These are phyloP conservation scores for Eubucco bourcierii DNA, from an alignment of 2,113 vertebrate genomes.

Conservation along the genomic window DNA sequence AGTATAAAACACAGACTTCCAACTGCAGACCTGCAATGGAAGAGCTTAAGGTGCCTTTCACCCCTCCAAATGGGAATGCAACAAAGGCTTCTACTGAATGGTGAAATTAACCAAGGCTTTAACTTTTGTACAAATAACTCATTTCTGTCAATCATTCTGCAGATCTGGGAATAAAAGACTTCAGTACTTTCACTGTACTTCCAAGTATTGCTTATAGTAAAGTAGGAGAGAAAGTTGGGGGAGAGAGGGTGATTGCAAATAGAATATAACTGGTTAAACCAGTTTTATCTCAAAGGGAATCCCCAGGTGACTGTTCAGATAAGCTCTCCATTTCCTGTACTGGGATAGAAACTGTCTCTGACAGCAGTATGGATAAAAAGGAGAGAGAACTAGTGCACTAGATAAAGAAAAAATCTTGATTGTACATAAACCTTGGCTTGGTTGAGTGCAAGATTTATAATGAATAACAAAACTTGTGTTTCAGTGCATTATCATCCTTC, in stretches of 20 bases:
- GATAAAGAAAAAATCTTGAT: neutral
- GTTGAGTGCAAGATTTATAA: neutral
- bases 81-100: neutral
- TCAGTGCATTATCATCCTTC: neutral
- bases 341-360: neutral
- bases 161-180: neutral
- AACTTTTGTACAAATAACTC: neutral
- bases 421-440: neutral
- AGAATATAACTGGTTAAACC: neutral
- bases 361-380: neutral
- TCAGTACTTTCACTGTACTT: neutral
- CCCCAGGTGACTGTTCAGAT: neutral
- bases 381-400: neutral
- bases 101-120: neutral
- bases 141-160: neutral
- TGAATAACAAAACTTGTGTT: neutral
- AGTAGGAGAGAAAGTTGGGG: neutral
- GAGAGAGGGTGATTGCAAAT: neutral
- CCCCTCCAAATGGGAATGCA: neutral
- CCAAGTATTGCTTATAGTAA: neutral
- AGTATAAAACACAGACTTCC: neutral
- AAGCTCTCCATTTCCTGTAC: neutral
- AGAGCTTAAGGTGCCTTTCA: neutral
- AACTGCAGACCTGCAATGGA: neutral
- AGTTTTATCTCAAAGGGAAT: neutral